Evolutionary conservation across 2,888 invertebrate species (phyloP).

Genomic region (Eristalis tenax): DNA sequence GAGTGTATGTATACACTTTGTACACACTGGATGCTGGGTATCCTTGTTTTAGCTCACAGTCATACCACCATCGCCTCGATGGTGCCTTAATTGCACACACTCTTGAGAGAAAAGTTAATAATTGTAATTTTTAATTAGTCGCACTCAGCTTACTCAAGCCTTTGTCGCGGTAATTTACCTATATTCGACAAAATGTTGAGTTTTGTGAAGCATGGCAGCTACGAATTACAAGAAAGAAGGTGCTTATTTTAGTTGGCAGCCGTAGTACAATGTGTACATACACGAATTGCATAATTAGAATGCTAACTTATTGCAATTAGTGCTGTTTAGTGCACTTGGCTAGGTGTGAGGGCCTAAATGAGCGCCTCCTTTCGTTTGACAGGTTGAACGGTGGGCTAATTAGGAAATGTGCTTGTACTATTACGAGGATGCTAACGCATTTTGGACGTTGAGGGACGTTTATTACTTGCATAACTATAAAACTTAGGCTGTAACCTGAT

Average conservation of each 20-base stretch:
- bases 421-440: neutral
- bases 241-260: neutral
- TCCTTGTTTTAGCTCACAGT: neutral
- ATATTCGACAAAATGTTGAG: neutral
- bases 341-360: neutral
- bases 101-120: slow-evolving; percentile 10
- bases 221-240: neutral
- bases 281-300: slow-evolving; percentile 26
- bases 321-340: slow-evolving; percentile 5
- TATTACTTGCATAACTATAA: neutral
- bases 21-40: neutral
- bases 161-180: slow-evolving; percentile 10
- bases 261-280: slow-evolving; percentile 9
- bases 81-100: slow-evolving; percentile 17
- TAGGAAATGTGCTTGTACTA: neutral
- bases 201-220: neutral
- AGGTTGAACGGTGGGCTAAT: neutral
- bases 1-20: too few relatives aligned
- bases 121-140: slow-evolving; percentile 29
- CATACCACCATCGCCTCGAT: neutral
- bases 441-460: neutral
- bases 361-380: neutral
- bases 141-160: neutral
- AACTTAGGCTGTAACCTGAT: neutral
- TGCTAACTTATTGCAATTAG: slow-evolving; percentile 42